Base-by-base conservation (phyloP, 2,797 vertebrate genomes). In the Enteromius mattozi region DNA sequence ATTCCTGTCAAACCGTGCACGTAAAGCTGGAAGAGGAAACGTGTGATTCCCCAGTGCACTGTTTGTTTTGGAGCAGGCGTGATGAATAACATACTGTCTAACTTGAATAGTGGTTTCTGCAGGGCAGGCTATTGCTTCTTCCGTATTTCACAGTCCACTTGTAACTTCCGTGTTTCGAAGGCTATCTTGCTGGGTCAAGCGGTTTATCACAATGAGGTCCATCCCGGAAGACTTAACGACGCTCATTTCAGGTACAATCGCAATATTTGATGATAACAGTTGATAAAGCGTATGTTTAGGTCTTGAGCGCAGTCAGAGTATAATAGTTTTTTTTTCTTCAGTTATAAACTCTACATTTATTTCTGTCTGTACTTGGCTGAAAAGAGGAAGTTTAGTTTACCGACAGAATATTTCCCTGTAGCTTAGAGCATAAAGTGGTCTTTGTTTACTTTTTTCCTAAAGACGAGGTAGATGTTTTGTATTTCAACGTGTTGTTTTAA, bases 161-260 rank as follows among this genome's bases (percentile, higher is more conserved):
- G 12, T 71, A 82, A 88, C 92, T 94, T 91, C 90, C 90, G 86
- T 87, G 81, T 89, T 89, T 86, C 78, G 80, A 87, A 80, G 83
- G 86, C 85, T 82, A 88, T 78, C 51, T 81, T 12, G 37, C 69
- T 80, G 82, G 74, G 66, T 78, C 56, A 76, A 80, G 80, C 76
- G 0, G 21, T 16, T 68, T 21, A 63, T 47, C 82, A 80, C 47
- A 6, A 96, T 96, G 95, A 91, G 86, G 2, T 76, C 89, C 6
- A 80, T 95, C 72, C 93, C 94, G 2, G 95, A 95, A 80, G 95
- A 96, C 78, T 72, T 96, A 68, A 87, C 91, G 16, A 37, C 89
- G 63, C 94, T 96, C 4, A 89, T 96, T 35, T 89, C 94, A 94
- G 95, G 95, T 96, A 93, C 87, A 21, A 16, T 77, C 24, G 59